Conservation (phyloP, 2,888 invertebrate genomes). For the Therioaphis trifolii region DNA sequence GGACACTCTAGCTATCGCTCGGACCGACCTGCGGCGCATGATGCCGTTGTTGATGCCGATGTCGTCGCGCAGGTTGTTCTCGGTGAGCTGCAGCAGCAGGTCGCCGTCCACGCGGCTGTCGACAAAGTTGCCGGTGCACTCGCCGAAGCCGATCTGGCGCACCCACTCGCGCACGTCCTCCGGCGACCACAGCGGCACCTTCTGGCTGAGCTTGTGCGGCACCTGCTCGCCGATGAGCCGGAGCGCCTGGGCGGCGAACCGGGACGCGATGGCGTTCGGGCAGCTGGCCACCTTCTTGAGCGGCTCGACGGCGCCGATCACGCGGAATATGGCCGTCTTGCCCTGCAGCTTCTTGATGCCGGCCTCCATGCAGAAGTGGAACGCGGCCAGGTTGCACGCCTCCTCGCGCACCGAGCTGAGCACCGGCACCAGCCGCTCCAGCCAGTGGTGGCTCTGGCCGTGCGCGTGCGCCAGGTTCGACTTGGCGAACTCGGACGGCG, state of each 20-base stretch:
- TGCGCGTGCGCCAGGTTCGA: constrained; percentile 93
- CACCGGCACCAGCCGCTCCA: constrained; percentile 91
- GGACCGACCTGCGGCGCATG: constrained; percentile 80
- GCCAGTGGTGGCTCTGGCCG: constrained; percentile 95
- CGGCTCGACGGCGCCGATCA: constrained; percentile 95
- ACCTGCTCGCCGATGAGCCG: constrained; percentile 95
- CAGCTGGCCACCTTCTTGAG: constrained; percentile 96
- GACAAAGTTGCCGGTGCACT: constrained; percentile 84
- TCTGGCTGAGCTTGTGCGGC: constrained; percentile 96
- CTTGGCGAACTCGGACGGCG: constrained; percentile 93
- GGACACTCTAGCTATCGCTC: too few species aligned
- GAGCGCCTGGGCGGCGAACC: constrained; percentile 93
- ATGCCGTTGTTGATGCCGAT: constrained; percentile 94
- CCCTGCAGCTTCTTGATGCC: constrained; percentile 95
- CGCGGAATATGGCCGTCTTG: constrained; percentile 88
- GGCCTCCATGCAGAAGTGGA: constrained; percentile 99
- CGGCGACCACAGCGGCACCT: constrained; percentile 96
- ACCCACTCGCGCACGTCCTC: constrained; percentile 99
- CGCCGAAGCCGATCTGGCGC: constrained; percentile 93
- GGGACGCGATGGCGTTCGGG: constrained; percentile 97
- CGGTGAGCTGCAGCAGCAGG: constrained; percentile 88
- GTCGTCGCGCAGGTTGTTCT: constrained; percentile 91
- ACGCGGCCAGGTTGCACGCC: constrained; percentile 95
- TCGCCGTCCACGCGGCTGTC: constrained; percentile 97
- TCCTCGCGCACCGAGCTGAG: constrained; percentile 94